Base-by-base conservation (phyloP, 37 sponge, comb jelly and placozoan species). In the Geodia barretti region DNA sequence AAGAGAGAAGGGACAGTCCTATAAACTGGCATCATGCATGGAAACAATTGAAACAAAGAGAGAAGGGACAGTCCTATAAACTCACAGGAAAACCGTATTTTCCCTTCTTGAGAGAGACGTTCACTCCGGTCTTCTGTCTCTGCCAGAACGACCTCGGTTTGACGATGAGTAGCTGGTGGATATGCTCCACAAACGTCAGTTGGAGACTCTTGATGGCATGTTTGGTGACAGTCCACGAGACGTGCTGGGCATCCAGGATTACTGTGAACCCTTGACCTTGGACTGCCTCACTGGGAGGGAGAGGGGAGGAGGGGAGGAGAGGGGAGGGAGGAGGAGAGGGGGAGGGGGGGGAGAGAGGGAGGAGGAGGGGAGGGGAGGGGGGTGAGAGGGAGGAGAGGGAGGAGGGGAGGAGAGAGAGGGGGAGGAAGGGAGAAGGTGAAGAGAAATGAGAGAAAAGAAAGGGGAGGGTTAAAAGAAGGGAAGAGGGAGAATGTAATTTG, bases 61-160 rank as follows among this genome's bases (percentile, higher is more conserved):
- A n/a, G 60, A 58, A 25, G 64, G 23, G 20, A 29, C 39, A 5
- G 32, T 29, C 62, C 3, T 25, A 26, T 9, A 0, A 3, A 81
- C 90, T 90, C 77, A 90, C 91, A 9, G 86, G 75, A 31, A 85
- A 90, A 47, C 24, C 31, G 23, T 61, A 76, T 33, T 81, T 90
- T 21, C 64, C 33, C 47, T 85, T 90, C 33, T 47, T 85, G 60
- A 74, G 34, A 32, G 75, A 71, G 77, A 77, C 29, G 28, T 31
- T 69, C 38, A 82, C 33, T 0, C 85, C 69, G 0, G 61, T 40
- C 29, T 74, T 75, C 61, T 62, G 72, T 24, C 74, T 47, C 78
- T 85, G 77, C 91, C 86, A 84, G 77, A 90, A 64, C 0, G 86
- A 68, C 47, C 72, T 81, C 11, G 91, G 91, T 42, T 81, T 90